Evolutionary conservation across 2,113 vertebrate species (phyloP), one percentile per base, ranked within the genome.

Genomic region (Panthera tigris): DNA sequence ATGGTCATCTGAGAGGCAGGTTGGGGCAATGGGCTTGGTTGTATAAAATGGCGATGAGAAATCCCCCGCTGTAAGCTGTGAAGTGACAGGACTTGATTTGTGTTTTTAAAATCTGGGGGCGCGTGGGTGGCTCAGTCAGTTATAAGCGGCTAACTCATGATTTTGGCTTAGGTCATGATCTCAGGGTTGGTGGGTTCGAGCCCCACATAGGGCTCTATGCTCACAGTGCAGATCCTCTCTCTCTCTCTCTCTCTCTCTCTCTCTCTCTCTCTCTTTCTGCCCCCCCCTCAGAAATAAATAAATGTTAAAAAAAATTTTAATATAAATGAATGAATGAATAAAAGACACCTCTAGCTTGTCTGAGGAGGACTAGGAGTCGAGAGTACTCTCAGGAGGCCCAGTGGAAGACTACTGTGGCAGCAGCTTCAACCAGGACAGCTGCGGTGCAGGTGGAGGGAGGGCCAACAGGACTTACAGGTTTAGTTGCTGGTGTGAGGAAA

Each of bases 361-460:
- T 36, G 27, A 86, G 50, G 31, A 88, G 48, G 16, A 81, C 41
- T 15, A 39, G 31, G 3, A 21, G 31, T 90, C 52, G 45, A 41
- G 36, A 52, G 8, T 36, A 8, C 18, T 79, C 29, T n/a, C 33
- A 14, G 48, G 41, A 87, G 29, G 48, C 31, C 61, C 55, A 39
- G 21, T 69, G 79, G 63, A 65, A 41, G 88, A 61, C 48, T 19
- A n/a, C 0, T 7, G 52, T 7, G 4, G 21, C 0, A 0, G 29
- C 0, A 6, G 33, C 25, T 18, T 52, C 79, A 13, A 13, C 1
- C 4, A 31, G 78, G 66, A 11, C 3, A 14, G 16, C 5, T 27
- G 7, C 63, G 0, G 0, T n/a, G 15, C 11, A 63, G 15, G 39
- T 11, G 14, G 21, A 68, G 36, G 33, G 61, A 81, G 23, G n/a